Evolutionary conservation across 64 coral and sea anemone species (phyloP), one percentile per base, ranked within the genome.

Genomic region (Porites australiensis): DNA sequence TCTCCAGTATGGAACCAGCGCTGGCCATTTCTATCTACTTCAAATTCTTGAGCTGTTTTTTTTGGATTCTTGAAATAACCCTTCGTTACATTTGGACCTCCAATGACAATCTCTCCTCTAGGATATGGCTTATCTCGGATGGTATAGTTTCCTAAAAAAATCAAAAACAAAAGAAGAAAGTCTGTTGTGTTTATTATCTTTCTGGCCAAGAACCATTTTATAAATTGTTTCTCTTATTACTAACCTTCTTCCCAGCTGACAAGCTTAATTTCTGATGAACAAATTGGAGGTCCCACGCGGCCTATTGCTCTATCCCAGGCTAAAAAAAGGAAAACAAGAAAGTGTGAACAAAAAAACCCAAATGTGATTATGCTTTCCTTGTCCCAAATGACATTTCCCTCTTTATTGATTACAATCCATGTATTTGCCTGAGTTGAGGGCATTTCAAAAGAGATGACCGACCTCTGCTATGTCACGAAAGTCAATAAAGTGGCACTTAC

Each of bases 1-100:
- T 99, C 98, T n/a, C 98, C 98, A 27, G 98, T 96, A 64, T 99
- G 83, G 70, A 99, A 99, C 98, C 98, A 99, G 4, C 98, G 88
- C 84, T 96, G 94, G 6, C 98, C 98, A 89, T 99, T 88, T 60
- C 89, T 95, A 65, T 99, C 98, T 0, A 96, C 88, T 85, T 94
- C 88, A 74, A 94, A 99, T 47, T 81, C 74, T 86, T 99, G 94
- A 60, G 81, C 82, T 5, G 98, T 99, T 53, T 99, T 99, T 8
- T 70, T 58, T 13, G 98, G 91, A 14, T 96, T 96, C 70, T 99
- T 99, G 74, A 79, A 99, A 63, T 99, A 99, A 1, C 98, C 98
- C 19, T 74, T 68, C 2, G 88, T 79, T 43, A 99, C 78, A 55
- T 91, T 94, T 2, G 63, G 82, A 6, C 98, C 98, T n/a, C 98